Conservation (phyloP, 2,113 vertebrate species). For the Siniperca chuatsi region DNA sequence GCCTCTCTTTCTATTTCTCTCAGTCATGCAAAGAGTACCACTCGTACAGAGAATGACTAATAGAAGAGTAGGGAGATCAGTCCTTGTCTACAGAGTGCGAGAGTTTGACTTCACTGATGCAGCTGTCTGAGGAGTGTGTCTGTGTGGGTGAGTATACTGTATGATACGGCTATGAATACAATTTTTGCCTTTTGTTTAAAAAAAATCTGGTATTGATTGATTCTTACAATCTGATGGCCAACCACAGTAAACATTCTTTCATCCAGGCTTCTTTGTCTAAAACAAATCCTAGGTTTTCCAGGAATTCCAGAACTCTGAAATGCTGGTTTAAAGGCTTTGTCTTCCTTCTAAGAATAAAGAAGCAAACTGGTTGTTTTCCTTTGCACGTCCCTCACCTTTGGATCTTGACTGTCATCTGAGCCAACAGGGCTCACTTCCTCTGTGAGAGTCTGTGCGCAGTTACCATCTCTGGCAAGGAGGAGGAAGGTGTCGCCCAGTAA, state of each 20-base stretch:
- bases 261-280: neutral
- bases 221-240: neutral
- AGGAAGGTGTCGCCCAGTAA: slow-evolving; percentile 92
- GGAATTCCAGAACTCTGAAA: neutral
- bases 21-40: slow-evolving; percentile 49
- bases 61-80: slow-evolving; percentile 57
- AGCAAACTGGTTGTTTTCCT: neutral
- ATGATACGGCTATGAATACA: neutral
- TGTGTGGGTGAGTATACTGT: slow-evolving; percentile 2
- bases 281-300: neutral
- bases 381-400: slow-evolving; percentile 69
- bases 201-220: neutral
- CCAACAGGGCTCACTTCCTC: slow-evolving; percentile 61
- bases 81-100: slow-evolving; percentile 49
- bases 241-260: neutral
- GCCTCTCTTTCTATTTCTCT: slow-evolving; percentile 32
- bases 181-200: neutral
- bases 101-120: slow-evolving; percentile 49
- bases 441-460: slow-evolving; percentile 73
- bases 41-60: slow-evolving; percentile 51
- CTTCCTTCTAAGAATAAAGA: neutral
- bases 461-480: slow-evolving; percentile 84
- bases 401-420: slow-evolving; percentile 52
- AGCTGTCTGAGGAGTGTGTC: slow-evolving; percentile 28
- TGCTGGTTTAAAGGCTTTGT: neutral